These are phyloP conservation scores for Octopus bimaculoides DNA, from an alignment of 1,140 invertebrate genomes.

Conservation along the genomic window DNA sequence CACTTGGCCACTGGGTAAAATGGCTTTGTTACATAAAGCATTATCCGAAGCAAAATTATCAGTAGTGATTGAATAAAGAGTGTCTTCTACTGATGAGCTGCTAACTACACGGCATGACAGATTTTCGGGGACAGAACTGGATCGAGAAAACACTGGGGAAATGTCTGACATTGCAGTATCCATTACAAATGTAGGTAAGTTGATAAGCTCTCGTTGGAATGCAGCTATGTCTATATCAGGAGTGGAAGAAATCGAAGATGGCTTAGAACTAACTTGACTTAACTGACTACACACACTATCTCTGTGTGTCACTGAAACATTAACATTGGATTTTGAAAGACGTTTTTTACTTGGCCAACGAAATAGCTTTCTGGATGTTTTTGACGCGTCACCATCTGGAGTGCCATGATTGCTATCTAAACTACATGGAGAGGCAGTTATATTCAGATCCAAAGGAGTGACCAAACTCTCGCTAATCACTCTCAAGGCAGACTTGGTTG, in stretches of 20 bases:
- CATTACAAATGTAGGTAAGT: constrained; percentile 56
- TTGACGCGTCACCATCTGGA: constrained; percentile 26
- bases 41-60: constrained; percentile 6
- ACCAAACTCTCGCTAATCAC: constrained; percentile 52
- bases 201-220: constrained; percentile 54
- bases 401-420: constrained; percentile 24
- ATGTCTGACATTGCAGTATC: constrained; percentile 47
- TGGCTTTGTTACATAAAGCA: background rate
- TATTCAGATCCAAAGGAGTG: constrained; percentile 48
- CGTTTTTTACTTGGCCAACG: constrained; percentile 49
- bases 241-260: constrained; percentile 24
- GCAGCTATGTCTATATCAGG: constrained; percentile 49
- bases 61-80: background rate
- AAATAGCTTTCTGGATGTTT: constrained; percentile 36
- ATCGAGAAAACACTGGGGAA: constrained; percentile 50
- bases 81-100: background rate
- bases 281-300: constrained; percentile 14
- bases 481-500: constrained; percentile 46
- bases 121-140: constrained; percentile 53
- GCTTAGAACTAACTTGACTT: constrained; percentile 12
- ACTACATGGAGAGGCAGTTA: constrained; percentile 14
- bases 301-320: constrained; percentile 30
- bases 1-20: background rate
- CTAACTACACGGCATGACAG: constrained; percentile 27
- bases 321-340: constrained; percentile 48